Conservation (phyloP, 1,140 invertebrate genomes). For the Uloborus diversus region DNA sequence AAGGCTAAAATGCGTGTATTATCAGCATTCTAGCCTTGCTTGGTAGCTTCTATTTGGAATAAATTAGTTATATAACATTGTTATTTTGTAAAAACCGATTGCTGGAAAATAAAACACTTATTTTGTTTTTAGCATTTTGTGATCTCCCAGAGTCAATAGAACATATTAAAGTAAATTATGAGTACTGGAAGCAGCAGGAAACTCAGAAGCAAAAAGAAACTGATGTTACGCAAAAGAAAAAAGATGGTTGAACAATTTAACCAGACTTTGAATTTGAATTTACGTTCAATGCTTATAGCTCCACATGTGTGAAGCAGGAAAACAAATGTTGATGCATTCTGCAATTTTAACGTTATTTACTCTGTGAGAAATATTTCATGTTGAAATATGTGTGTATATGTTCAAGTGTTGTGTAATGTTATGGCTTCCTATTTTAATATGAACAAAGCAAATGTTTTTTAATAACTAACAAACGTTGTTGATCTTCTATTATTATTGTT, state of each 20-base stretch:
- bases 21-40: too few species aligned
- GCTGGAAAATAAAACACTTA: too few species aligned
- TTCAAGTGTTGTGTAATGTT: conserved; percentile 23
- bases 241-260: background rate
- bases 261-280: background rate
- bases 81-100: too few species aligned
- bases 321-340: too few species aligned
- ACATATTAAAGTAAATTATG: conserved; percentile 85
- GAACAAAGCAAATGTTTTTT: too few species aligned
- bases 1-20: too few species aligned
- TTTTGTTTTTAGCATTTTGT: conserved; percentile 78
- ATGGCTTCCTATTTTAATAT: background rate
- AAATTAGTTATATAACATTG: too few species aligned
- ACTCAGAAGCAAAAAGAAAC: background rate
- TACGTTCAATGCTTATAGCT: background rate
- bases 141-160: conserved; percentile 89
- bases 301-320: background rate
- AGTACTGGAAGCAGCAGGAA: conserved; percentile 84
- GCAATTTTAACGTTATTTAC: conserved; percentile 24
- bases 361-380: background rate
- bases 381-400: background rate
- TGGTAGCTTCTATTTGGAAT: too few species aligned
- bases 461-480: too few species aligned
- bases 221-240: background rate
- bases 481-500: too few species aligned